phyloP scores from a whole-genome alignment of 2,888 invertebrate genomes.

The Caenorhabditis sp. region DNA sequence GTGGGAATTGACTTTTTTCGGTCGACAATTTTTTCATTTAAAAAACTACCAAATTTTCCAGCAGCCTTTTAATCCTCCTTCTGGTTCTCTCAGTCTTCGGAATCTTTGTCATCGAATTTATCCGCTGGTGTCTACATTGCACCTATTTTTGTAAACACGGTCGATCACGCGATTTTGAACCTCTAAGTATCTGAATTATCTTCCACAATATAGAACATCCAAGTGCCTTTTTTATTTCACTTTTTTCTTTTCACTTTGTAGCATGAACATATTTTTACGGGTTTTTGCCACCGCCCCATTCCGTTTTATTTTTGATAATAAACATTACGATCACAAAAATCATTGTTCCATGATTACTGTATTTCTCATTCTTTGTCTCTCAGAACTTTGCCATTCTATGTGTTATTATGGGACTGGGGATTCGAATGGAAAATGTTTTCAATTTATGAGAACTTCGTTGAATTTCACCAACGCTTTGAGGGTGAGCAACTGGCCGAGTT shows the following conservation, averaged over 20 bases:
- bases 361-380: not conserved
- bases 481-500: too few relatives aligned
- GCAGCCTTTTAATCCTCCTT: slow-evolving; percentile 43
- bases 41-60: too few relatives aligned
- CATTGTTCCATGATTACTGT: not conserved
- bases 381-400: not conserved
- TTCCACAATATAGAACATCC: not conserved
- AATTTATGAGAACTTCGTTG: slow-evolving; percentile 27
- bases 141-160: slow-evolving; percentile 43
- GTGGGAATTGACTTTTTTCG: slow-evolving; percentile 56
- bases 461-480: slow-evolving; percentile 26
- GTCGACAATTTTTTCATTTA: not conserved
- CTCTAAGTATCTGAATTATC: slow-evolving; percentile 34
- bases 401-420: slow-evolving; percentile 30
- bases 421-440: slow-evolving; percentile 19
- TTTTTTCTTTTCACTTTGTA: not conserved
- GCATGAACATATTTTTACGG: not conserved
- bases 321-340: too few relatives aligned
- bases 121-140: slow-evolving; percentile 45
- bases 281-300: not conserved
- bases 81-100: slow-evolving; percentile 44
- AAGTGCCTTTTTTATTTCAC: not conserved
- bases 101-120: slow-evolving; percentile 43
- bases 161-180: slow-evolving; percentile 40
- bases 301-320: not conserved